Base-by-base conservation (phyloP, 2,888 invertebrate species). In the Mythimna loreyi region DNA sequence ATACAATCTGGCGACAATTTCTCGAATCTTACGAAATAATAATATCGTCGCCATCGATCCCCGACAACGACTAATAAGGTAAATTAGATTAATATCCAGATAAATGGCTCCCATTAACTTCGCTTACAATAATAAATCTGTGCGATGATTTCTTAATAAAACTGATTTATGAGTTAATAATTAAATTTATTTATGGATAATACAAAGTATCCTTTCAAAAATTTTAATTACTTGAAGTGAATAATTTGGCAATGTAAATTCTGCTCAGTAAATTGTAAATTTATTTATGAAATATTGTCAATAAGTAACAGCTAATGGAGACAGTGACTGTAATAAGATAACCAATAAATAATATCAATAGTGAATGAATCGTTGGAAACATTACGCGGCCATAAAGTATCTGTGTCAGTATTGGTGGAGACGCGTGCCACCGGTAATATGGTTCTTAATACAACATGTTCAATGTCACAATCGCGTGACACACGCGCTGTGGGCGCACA, bases 391-490 rank as follows among this genome's bases (percentile, higher is more conserved):
- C 53, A 69, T 64, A 56, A 81, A 71, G 25, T 72, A 72, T 56
- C 9, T 55, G 36, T 75, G 56, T 63, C 65, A 60, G 62, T 62
- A 56, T 60, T 11, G 60, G 61, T 28, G 53, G 50, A 36, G 69
- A 49, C 25, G 30, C 43, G 50, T 49, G 62, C 65, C 57, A 36
- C 55, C 28, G 53, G 68, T 71, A 85, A 74, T 74, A 74, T 82
- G 61, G 63, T 86, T 84, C 84, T 87, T 85, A 85, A 85, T 85
- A 23, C 81, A 79, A 85, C 80, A 82, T 78, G 70, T 76, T 81
- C 87, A 90, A 89, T 89, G 90, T 88, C 91, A 88, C 80, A 76
- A 80, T 69, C 64, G 80, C 68, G 70, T 89, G 90, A 90, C 91
- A 91, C 87, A 88, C 86, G 86, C 87, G 87, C 60, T 52, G 67